Base-by-base conservation (phyloP, 2,113 vertebrate genomes). In the Salvator merianae region DNA sequence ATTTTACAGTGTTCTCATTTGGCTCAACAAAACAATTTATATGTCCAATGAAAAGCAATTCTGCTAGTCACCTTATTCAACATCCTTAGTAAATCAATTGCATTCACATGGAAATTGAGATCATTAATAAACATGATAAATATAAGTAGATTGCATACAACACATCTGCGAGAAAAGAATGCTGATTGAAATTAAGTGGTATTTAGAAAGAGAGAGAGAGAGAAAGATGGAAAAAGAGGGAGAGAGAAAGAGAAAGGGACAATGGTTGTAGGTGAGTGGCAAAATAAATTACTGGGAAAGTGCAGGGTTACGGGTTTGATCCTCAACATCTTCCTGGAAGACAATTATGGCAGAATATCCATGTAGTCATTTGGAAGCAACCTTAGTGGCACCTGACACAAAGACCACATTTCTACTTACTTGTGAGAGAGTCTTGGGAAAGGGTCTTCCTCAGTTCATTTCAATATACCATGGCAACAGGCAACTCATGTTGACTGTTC, bases 1-100 rank as follows among this genome's bases (percentile, higher is more conserved):
- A 6, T 88, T 82, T 87, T 38, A 77, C 40, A 68, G 14, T 68
- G 30, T 74, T 84, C 5, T 1, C 2, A 55, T 82, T 85, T 80
- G 85, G 69, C 5, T 10, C 3, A 55, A n/a, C 70, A 7, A 53
- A 84, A 62, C 7, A 8, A 65, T 38, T 16, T 71, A 62, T 47
- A 72, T 63, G n/a, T 20, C 14, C 18, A 40, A 0, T 16, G 65
- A 77, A 22, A 73, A 83, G 77, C 65, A 4, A 32, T 43, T 30
- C 6, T 71, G 7, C 2, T 30, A 30, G 40, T 55, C 62, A 59
- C 36, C 24, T 88, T 79, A 71, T 12, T 77, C 9, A 14, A 69
- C 13, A 50, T n/a, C 22, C 34, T 22, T 73, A 62, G 38, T 69
- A 47, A 2, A 18, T 36, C 79, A 0, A 36, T 43, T 69, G 77